These are phyloP conservation scores for Anthopleura sola DNA, from an alignment of 64 coral and sea anemone species.

Conservation along the genomic window DNA sequence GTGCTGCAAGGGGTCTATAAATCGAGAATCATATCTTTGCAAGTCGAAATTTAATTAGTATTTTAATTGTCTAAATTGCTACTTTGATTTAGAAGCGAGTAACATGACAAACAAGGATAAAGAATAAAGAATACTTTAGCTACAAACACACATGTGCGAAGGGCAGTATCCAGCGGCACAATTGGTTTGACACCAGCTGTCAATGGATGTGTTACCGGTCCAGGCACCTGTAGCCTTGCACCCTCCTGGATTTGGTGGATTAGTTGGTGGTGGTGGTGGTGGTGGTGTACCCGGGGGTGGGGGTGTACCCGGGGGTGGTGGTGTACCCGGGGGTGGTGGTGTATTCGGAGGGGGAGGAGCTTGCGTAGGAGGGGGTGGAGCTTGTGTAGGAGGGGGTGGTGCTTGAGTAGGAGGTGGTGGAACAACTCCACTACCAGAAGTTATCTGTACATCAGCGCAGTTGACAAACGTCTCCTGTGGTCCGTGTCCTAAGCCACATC, in stretches of 20 bases:
- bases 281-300: neutral
- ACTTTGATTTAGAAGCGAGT: too few relatives aligned
- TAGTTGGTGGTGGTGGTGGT: slow-evolving; percentile 5
- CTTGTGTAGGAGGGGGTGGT: neutral
- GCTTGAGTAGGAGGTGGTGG: neutral
- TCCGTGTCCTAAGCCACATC: slow-evolving; percentile 35
- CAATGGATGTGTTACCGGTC: slow-evolving; percentile 10
- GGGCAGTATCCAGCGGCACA: slow-evolving; percentile 20
- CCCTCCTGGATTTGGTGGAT: slow-evolving; percentile 39
- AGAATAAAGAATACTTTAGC: neutral
- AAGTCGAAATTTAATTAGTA: too few relatives aligned
- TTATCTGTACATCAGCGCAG: slow-evolving; percentile 41
- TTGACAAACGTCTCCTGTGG: slow-evolving; percentile 65
- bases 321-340: neutral
- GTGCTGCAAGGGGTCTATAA: too few relatives aligned
- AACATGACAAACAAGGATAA: too few relatives aligned
- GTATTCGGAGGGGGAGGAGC: slow-evolving; percentile 16
- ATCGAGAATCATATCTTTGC: too few relatives aligned
- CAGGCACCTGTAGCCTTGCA: slow-evolving; percentile 33
- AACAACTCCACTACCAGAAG: neutral
- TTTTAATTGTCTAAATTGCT: too few relatives aligned
- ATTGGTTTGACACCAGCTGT: slow-evolving; percentile 42
- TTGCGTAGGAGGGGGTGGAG: neutral
- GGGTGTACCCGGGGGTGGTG: neutral
- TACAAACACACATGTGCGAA: neutral